A percentile compares a stretch with the other conserved stretches of the same genome.
Conservation (phyloP, 37 sponge, comb jelly and placozoan species). For the Mnemiopsis leidyi region DNA sequence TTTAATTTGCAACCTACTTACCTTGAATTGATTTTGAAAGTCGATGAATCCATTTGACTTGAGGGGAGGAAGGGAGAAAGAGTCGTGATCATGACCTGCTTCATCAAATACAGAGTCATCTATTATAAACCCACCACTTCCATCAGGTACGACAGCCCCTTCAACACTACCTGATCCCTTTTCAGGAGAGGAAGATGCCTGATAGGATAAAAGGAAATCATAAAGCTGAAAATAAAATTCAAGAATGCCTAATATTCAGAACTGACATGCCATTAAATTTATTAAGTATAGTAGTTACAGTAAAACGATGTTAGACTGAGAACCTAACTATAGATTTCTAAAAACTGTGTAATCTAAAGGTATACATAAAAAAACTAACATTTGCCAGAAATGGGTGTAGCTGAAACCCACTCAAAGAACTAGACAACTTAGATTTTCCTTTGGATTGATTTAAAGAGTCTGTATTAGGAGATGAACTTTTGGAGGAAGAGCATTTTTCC, state of each 20-base stretch:
- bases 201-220: no score
- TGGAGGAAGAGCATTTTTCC: background rate
- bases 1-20: background rate
- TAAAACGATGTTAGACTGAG: no score
- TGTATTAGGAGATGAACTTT: background rate
- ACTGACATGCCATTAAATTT: no score
- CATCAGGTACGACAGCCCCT: background rate
- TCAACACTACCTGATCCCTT: background rate
- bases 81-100: background rate
- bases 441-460: background rate
- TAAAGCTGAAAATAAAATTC: background rate
- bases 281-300: no score
- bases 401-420: background rate
- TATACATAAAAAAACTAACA: background rate
- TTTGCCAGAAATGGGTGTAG: slow-evolving; percentile 35
- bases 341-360: no score
- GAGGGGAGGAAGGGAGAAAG: background rate
- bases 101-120: background rate
- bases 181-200: background rate
- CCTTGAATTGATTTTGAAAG: slow-evolving; percentile 51
- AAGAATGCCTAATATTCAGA: background rate
- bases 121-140: background rate
- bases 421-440: background rate
- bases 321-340: no score
- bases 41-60: slow-evolving; percentile 4